Evolutionary conservation across 2,888 invertebrate species (phyloP).

Genomic region (Sphaerophoria rueppellii): DNA sequence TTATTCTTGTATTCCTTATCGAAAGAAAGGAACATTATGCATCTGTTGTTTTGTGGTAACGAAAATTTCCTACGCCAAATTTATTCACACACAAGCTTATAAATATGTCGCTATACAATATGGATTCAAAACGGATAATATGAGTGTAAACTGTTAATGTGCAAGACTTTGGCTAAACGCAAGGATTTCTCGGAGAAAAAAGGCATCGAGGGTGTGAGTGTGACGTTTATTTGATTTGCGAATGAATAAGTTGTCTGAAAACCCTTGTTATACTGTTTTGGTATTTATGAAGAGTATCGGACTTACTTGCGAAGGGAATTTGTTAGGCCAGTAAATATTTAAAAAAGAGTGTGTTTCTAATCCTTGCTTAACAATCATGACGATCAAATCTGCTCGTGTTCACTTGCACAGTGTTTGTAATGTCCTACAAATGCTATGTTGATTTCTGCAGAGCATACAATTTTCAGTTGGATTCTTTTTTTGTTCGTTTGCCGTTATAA

Average conservation of each 20-base stretch:
- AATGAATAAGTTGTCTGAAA: constrained; percentile 62
- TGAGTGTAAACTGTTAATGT: too few species aligned
- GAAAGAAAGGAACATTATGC: constrained; percentile 54
- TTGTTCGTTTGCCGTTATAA: constrained; percentile 44
- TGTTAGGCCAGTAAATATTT: too few species aligned
- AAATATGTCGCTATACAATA: too few species aligned
- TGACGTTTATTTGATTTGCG: constrained; percentile 72
- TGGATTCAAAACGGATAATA: too few species aligned
- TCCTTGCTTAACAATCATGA: too few species aligned
- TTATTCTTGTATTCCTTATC: constrained; percentile 13
- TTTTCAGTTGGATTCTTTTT: constrained; percentile 19
- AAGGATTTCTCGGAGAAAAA: constrained; percentile 34
- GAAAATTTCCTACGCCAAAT: constrained; percentile 41
- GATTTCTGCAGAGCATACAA: constrained; percentile 61
- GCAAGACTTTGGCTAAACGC: not conserved
- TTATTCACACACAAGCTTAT: too few species aligned
- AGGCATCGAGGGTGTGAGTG: constrained; percentile 53
- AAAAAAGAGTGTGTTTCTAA: too few species aligned
- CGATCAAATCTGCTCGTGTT: not conserved
- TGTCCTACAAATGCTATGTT: constrained; percentile 52
- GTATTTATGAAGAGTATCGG: not conserved
- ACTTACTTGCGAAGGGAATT: not conserved
- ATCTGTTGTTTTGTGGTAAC: constrained; percentile 71
- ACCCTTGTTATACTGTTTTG: not conserved
- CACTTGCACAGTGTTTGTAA: constrained; percentile 40